Evolutionary conservation across 2,888 invertebrate genomes (phyloP).

Genomic region (Cephus nigrinus): DNA sequence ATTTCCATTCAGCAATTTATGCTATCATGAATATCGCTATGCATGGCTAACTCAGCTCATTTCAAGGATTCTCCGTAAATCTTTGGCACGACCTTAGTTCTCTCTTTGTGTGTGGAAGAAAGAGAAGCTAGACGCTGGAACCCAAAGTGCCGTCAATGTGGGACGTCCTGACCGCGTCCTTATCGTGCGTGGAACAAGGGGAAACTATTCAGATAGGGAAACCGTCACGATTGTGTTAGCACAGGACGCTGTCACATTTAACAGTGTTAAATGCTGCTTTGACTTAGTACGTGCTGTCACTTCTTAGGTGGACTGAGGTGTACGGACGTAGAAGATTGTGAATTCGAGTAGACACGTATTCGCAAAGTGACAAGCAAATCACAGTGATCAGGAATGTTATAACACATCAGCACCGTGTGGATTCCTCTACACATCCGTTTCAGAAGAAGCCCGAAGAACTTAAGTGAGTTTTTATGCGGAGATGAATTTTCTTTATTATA

Average conservation of each 20-base stretch:
- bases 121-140: not conserved
- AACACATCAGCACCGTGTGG: not conserved
- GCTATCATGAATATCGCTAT: too few species aligned
- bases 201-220: conserved; percentile 28
- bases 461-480: not conserved
- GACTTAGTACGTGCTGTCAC: not conserved
- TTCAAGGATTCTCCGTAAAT: too few species aligned
- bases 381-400: not conserved
- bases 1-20: too few species aligned
- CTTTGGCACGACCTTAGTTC: not conserved
- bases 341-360: not conserved
- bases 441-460: not conserved
- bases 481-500: not conserved
- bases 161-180: conserved; percentile 5
- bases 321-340: not conserved
- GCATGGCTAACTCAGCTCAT: too few species aligned
- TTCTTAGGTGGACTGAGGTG: not conserved
- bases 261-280: not conserved
- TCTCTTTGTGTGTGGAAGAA: not conserved
- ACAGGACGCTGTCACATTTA: conserved; percentile 10
- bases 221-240: conserved; percentile 29
- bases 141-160: not conserved
- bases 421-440: not conserved
- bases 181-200: conserved; percentile 23
- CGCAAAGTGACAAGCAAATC: not conserved